Percentiles rank a stretch among this genome's conserved stretches.
Conservation (phyloP, 2,113 vertebrate genomes). For the Leuciscus idus region DNA sequence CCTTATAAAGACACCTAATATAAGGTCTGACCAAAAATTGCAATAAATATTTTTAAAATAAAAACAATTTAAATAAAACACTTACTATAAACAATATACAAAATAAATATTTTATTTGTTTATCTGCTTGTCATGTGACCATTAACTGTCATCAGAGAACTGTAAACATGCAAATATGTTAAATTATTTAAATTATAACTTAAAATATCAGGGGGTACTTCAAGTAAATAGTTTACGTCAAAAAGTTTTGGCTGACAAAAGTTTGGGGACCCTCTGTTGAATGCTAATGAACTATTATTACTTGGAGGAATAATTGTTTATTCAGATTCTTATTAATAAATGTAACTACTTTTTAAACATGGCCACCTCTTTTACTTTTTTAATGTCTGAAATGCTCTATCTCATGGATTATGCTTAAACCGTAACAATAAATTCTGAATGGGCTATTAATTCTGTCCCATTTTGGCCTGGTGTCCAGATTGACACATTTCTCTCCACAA, state of each 20-base stretch:
- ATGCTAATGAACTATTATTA: background rate
- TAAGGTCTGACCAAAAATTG: no score
- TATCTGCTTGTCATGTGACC: background rate
- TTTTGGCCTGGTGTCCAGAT: background rate
- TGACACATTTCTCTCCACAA: background rate
- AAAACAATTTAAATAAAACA: background rate
- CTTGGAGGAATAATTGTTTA: background rate
- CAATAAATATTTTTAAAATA: no score
- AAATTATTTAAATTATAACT: background rate
- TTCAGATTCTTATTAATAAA: background rate
- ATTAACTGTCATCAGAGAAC: background rate
- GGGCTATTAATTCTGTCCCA: background rate
- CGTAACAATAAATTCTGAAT: background rate
- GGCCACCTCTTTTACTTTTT: background rate
- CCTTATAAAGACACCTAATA: no score
- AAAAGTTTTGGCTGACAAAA: no score
- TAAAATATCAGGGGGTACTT: background rate
- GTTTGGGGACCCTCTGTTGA: no score
- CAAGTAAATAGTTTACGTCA: background rate
- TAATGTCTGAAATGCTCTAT: background rate
- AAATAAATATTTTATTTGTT: background rate
- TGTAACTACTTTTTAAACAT: background rate
- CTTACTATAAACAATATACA: background rate
- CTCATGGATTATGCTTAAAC: background rate
- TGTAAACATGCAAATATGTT: background rate